phyloP scores from a whole-genome alignment of 2,113 vertebrate species.

The Tapirus terrestris region DNA sequence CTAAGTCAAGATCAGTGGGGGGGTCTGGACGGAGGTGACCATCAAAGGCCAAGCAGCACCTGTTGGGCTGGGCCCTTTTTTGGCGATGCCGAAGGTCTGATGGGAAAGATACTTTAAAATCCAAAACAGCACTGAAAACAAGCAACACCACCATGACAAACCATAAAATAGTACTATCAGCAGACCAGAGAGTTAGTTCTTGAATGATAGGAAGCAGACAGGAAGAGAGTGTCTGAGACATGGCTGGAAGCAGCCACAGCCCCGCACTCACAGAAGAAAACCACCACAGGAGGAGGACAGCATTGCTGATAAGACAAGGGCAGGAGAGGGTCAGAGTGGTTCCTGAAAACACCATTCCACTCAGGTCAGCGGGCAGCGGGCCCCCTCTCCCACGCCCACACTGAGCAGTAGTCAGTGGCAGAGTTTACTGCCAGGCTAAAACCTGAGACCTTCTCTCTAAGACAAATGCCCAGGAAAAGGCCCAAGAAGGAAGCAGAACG shows the following conservation, averaged over 20 bases:
- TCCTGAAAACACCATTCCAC: too few species aligned
- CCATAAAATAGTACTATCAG: not conserved
- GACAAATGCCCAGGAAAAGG: not conserved
- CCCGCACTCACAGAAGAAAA: not conserved
- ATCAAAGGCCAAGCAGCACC: not conserved
- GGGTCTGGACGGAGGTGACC: not conserved
- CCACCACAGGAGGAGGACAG: not conserved
- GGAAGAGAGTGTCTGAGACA: not conserved
- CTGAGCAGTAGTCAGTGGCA: not conserved
- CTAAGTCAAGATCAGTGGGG: not conserved
- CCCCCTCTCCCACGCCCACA: rapidly evolving
- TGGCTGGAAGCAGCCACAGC: not conserved
- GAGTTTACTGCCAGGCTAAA: not conserved
- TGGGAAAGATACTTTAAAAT: not conserved
- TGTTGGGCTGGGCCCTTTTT: not conserved
- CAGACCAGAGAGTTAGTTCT: not conserved
- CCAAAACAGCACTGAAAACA: not conserved
- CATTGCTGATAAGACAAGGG: not conserved
- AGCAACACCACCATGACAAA: not conserved
- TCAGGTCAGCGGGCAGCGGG: rapidly evolving
- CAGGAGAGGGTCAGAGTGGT: not conserved
- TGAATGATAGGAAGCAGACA: not conserved
- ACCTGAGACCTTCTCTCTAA: not conserved
- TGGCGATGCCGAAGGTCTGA: not conserved
- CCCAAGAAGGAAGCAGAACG: not conserved